Evolutionary conservation across 2,113 vertebrate genomes (phyloP).

Genomic region (Datnioides undecimradiatus): DNA sequence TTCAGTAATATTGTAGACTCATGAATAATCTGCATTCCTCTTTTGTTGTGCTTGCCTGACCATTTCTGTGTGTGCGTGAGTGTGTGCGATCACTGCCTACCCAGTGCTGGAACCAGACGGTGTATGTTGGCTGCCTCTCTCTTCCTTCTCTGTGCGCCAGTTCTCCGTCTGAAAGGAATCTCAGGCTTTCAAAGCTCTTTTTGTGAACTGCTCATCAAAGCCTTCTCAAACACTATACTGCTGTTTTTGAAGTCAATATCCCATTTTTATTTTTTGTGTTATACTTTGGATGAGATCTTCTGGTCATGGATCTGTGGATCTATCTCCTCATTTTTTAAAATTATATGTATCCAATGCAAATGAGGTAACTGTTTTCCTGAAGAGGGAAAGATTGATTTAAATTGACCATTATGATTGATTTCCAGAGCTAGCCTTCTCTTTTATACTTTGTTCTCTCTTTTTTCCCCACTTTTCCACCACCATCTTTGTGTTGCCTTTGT

Average conservation of each 20-base stretch:
- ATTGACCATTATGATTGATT: constrained; percentile 30
- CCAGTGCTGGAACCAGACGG: constrained; percentile 52
- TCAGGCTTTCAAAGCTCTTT: constrained; percentile 68
- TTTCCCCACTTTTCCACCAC: not conserved
- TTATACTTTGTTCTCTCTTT: not conserved
- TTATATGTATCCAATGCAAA: constrained; percentile 38
- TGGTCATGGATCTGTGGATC: constrained; percentile 36
- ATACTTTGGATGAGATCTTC: constrained; percentile 45
- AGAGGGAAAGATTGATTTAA: constrained; percentile 36
- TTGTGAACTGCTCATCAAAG: constrained; percentile 75
- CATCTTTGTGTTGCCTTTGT: constrained; percentile 23
- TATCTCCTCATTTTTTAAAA: constrained; percentile 29
- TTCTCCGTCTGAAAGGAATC: constrained; percentile 70
- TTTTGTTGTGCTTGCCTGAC: constrained; percentile 28
- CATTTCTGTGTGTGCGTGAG: constrained; percentile 25
- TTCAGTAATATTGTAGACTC: constrained; percentile 51
- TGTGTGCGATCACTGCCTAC: constrained; percentile 33
- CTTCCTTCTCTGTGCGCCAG: constrained; percentile 50
- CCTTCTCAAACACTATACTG: constrained; percentile 39
- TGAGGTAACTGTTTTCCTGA: constrained; percentile 21
- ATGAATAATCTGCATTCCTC: constrained; percentile 59
- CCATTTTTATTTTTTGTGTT: constrained; percentile 37
- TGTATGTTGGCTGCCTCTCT: constrained; percentile 57
- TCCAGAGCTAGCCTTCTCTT: constrained; percentile 11
- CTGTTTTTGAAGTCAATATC: constrained; percentile 68